Evolutionary conservation across 2,888 invertebrate genomes (phyloP), one percentile per base, ranked within the genome.

Genomic region (Mythimna albipuncta): DNA sequence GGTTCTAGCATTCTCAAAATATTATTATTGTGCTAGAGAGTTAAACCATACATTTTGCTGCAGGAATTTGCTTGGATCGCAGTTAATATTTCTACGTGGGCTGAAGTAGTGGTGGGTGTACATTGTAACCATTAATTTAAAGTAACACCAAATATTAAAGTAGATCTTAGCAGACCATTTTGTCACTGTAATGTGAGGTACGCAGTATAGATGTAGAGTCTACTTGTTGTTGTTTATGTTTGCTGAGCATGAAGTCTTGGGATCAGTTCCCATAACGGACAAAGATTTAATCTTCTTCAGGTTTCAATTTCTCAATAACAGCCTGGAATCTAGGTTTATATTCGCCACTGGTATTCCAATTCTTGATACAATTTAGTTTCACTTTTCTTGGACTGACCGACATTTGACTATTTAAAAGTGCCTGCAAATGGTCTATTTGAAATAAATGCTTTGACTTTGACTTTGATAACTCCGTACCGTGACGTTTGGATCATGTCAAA

Each of bases 21-120:
- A 47, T 47, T 64, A 65, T 35, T 38, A 32, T 21, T 11, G 66
- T 65, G 66, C 67, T 35, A 35, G 32, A 47, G 5, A 68, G 11
- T 47, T 35, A 11, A 44, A 66, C 44, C 32, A 21, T 66, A 21
- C 35, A 65, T 9, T 66, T 13, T 52, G 9, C 67, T 7, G 19
- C 38, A 66, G 19, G 38, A 66, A 16, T 67, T 67, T 4, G 6
- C 10, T n/a, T 38, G 50, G 19, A 38, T 13, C 3, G 9, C 11
- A 6, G 11, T 19, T 19, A 2, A 65, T 50, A 50, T 50, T 66
- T 38, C 7, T 63, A 32, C 35, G 16, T 50, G 7, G 19, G 9
- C 13, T 26, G 2, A 19, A 21, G 47, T 19, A 13, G 19, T 13
- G 11, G 35, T 26, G 13, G 26, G n/a, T 1, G 9, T 32, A 35